phyloP scores from a whole-genome alignment of 2,888 invertebrate genomes.

The Bursaphelenchus okinawaensis region DNA sequence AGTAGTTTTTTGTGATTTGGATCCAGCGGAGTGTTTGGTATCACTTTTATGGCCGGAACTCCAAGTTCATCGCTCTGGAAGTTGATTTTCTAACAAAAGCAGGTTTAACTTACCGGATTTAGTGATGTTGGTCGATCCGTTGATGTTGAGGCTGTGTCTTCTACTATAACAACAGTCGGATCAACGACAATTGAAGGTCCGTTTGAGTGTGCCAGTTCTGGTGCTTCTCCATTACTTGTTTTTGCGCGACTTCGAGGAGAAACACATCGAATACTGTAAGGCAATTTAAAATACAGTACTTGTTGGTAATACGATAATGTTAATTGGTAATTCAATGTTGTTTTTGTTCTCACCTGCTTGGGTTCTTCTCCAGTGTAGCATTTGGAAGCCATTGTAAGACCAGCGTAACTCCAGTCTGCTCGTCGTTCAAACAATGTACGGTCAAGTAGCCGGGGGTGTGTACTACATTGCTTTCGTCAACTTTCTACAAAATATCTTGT shows the following conservation, averaged over 20 bases:
- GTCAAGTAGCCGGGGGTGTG: constrained; percentile 89
- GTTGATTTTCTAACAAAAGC: neutral
- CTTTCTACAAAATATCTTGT: constrained; percentile 1
- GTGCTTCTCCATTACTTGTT: neutral
- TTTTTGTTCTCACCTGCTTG: constrained; percentile 64
- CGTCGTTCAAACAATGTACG: constrained; percentile 66
- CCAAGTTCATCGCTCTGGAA: constrained; percentile 2
- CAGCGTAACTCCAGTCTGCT: constrained; percentile 68
- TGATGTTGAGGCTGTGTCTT: constrained; percentile 33
- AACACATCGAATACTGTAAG: constrained; percentile 47
- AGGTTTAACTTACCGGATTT: neutral
- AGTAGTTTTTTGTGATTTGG: constrained; percentile 6
- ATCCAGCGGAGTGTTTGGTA: constrained; percentile 55
- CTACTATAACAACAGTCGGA: neutral
- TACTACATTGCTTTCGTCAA: constrained; percentile 62
- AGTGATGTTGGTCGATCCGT: constrained; percentile 33
- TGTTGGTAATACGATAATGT: neutral
- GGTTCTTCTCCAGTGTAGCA: constrained; percentile 77
- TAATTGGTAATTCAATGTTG: neutral
- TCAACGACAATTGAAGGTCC: neutral
- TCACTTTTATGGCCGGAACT: constrained; percentile 54
- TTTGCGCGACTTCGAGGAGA: constrained; percentile 33
- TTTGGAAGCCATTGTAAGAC: constrained; percentile 93
- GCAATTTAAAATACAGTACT: neutral
- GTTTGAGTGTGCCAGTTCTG: neutral